Evolutionary conservation across 2,888 invertebrate genomes (phyloP).

Genomic region (Hipparchia sbordonii): DNA sequence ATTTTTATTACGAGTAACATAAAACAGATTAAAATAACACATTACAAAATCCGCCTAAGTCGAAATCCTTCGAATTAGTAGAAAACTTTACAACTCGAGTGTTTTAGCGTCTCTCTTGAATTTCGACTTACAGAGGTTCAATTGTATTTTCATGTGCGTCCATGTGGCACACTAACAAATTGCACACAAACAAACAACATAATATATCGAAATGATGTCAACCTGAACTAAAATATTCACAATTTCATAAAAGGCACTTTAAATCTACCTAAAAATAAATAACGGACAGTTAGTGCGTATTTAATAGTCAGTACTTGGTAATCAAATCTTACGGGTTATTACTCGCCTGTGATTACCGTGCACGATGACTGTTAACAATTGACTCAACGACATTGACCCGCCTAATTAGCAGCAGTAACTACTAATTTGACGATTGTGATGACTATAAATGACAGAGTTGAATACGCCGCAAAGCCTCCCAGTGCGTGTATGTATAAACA

Average conservation of each 20-base stretch:
- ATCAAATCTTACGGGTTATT: slow-evolving; percentile 6
- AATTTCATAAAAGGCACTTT: not conserved
- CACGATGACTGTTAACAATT: slow-evolving; percentile 27
- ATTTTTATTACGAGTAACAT: not conserved
- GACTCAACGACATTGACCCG: slow-evolving; percentile 39
- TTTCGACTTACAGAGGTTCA: too few species aligned
- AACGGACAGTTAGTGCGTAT: not conserved
- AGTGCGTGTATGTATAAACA: not conserved
- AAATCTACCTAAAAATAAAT: too few species aligned
- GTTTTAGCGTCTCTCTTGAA: too few species aligned
- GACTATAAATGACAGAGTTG: slow-evolving; percentile 20
- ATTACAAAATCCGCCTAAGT: too few species aligned
- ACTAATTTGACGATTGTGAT: slow-evolving; percentile 30
- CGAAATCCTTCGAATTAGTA: too few species aligned
- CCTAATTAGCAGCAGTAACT: slow-evolving; percentile 39
- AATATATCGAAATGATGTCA: not conserved
- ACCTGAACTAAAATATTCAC: not conserved
- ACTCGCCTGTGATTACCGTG: slow-evolving; percentile 22
- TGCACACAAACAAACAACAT: not conserved
- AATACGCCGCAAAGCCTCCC: slow-evolving; percentile 10
- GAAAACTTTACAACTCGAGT: too few species aligned
- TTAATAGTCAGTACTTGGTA: not conserved
- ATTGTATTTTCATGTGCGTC: not conserved
- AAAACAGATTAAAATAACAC: too few species aligned
- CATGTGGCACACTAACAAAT: not conserved